Percentiles rank a stretch among this genome's conserved stretches.
These are phyloP conservation scores for Burhinus oedicnemus DNA, from an alignment of 2,113 vertebrate species.

Conservation along the genomic window DNA sequence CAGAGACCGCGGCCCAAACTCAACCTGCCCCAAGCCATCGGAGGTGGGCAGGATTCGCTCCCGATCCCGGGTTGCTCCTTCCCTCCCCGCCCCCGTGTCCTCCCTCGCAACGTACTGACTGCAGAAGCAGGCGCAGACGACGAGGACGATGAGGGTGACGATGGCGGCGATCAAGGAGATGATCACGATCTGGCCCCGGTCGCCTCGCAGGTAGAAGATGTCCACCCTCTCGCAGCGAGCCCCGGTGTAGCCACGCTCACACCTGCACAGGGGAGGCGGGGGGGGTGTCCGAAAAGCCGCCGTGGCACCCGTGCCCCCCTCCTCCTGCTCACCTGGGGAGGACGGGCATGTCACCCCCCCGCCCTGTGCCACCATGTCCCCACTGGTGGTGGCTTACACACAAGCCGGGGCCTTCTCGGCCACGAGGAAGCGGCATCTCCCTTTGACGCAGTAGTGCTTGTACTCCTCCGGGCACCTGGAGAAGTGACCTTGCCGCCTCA, in stretches of 20 bases:
- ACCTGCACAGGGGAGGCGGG: background rate
- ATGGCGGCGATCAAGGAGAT: constrained; percentile 40
- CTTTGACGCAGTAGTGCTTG: constrained; percentile 55
- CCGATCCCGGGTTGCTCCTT: too few relatives aligned
- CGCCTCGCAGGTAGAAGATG: constrained; percentile 56
- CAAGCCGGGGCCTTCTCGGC: constrained; percentile 18
- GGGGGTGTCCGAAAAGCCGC: background rate
- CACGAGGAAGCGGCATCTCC: constrained; percentile 52
- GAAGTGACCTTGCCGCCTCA: constrained; percentile 44
- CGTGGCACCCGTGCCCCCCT: rapidly evolving
- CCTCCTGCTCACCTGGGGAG: rapidly evolving
- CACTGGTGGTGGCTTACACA: background rate
- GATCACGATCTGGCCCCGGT: constrained; percentile 47
- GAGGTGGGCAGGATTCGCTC: background rate
- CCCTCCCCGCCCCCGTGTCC: background rate
- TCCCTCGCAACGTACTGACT: background rate
- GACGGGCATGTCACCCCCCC: too few relatives aligned
- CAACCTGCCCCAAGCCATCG: rapidly evolving
- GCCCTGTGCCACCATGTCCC: rapidly evolving
- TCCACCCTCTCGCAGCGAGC: constrained; percentile 54
- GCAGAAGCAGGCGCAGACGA: constrained; percentile 37
- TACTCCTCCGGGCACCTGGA: constrained; percentile 55
- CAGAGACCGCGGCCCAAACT: background rate
- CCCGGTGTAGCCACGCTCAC: constrained; percentile 50
- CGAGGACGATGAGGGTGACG: constrained; percentile 9